These are phyloP conservation scores for Meandrusa payeni DNA, from an alignment of 2,888 invertebrate genomes.

Conservation along the genomic window DNA sequence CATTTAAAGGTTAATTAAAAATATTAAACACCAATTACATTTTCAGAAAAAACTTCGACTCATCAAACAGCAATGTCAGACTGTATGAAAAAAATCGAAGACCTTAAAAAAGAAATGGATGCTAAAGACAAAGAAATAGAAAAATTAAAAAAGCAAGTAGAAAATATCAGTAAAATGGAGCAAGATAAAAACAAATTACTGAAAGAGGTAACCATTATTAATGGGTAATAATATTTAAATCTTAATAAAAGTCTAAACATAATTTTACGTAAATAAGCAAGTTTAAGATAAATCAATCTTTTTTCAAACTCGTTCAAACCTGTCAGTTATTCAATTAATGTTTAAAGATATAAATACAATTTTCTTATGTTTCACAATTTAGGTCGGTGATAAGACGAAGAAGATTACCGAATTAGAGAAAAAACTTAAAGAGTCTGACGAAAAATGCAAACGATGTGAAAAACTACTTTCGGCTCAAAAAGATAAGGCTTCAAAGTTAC, in stretches of 20 bases:
- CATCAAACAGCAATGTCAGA: constrained; percentile 78
- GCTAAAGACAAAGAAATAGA: constrained; percentile 83
- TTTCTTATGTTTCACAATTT: constrained; percentile 7
- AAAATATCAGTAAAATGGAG: constrained; percentile 67
- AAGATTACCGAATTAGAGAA: constrained; percentile 84
- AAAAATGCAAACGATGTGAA: constrained; percentile 82
- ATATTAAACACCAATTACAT: not conserved
- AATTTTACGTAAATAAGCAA: no score
- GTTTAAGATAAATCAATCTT: no score
- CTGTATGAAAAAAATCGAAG: constrained; percentile 83
- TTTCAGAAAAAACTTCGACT: constrained; percentile 76
- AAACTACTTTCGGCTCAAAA: constrained; percentile 77
- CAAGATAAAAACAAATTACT: constrained; percentile 80
- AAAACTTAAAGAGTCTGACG: constrained; percentile 84
- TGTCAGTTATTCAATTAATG: no score
- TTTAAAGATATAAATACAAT: no score
- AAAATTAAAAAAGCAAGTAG: constrained; percentile 81
- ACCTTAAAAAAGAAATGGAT: constrained; percentile 83
- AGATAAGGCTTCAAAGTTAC: constrained; percentile 80
- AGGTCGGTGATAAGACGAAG: constrained; percentile 83
- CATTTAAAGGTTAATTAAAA: not conserved
- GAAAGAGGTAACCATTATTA: constrained; percentile 71
- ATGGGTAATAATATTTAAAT: no score
- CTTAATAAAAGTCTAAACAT: no score
- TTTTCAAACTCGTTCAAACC: no score